Conservation (phyloP, 2,888 invertebrate species). For the Xylota sylvarum region DNA sequence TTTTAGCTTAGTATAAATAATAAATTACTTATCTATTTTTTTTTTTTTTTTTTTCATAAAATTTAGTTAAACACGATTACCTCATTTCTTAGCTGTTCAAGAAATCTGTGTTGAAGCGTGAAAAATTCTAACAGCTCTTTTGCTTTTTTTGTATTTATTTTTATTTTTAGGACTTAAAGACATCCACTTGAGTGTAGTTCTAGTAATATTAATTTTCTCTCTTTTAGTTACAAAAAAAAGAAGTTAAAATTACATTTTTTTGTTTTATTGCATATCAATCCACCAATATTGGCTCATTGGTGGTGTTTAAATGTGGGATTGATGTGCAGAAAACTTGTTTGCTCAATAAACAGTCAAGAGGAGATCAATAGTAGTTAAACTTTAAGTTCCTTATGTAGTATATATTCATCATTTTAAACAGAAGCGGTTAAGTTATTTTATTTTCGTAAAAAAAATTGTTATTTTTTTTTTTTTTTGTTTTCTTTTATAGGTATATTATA, state of each 20-base stretch:
- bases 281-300: slow-evolving; percentile 70
- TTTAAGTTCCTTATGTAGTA: not conserved
- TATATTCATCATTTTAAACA: slow-evolving; percentile 41
- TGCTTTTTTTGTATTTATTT: not conserved
- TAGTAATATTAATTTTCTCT: not conserved
- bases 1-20: slow-evolving; percentile 67
- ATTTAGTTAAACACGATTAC: slow-evolving; percentile 35
- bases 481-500: slow-evolving; percentile 17
- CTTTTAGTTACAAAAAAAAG: not conserved
- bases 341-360: slow-evolving; percentile 48
- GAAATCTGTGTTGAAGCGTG: slow-evolving; percentile 3
- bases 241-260: slow-evolving; percentile 4
- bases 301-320: slow-evolving; percentile 47
- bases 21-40: slow-evolving; percentile 56
- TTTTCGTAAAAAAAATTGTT: slow-evolving; percentile 72
- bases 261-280: slow-evolving; percentile 55
- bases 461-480: slow-evolving; percentile 21
- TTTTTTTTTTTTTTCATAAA: slow-evolving; percentile 40
- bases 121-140: not conserved
- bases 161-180: slow-evolving; percentile 12
- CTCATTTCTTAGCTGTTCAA: slow-evolving; percentile 29
- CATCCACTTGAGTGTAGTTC: slow-evolving; percentile 43
- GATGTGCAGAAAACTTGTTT: slow-evolving; percentile 34
- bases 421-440: slow-evolving; percentile 66
- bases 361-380: slow-evolving; percentile 36